Conservation (phyloP, 1,140 invertebrate species). For the Monochamus saltuarius region DNA sequence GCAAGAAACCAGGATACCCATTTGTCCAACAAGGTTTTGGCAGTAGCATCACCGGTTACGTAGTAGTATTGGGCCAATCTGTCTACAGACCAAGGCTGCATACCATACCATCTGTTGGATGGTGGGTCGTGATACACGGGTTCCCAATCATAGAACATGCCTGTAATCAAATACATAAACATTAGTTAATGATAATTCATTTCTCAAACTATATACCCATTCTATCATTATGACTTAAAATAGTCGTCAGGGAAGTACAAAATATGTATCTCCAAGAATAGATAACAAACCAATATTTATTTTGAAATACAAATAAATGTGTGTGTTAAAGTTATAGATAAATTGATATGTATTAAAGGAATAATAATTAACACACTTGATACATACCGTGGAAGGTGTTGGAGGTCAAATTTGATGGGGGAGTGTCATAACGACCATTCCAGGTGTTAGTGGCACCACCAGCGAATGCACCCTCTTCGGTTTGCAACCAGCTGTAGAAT, state of each 20-base stretch:
- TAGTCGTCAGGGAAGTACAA: too few species aligned
- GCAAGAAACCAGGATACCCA: slow-evolving; percentile 2
- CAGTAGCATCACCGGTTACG: not conserved
- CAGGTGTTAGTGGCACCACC: slow-evolving; percentile 33
- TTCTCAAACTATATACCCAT: too few species aligned
- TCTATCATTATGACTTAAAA: too few species aligned
- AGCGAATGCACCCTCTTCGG: slow-evolving; percentile 27
- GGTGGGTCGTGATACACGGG: slow-evolving; percentile 20
- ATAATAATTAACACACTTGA: not conserved
- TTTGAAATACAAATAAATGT: too few species aligned
- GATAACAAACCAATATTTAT: too few species aligned
- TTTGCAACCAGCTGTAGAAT: slow-evolving; percentile 30
- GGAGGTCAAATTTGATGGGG: slow-evolving; percentile 18
- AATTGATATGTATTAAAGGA: too few species aligned
- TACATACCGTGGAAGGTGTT: slow-evolving; percentile 35
- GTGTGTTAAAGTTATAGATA: too few species aligned
- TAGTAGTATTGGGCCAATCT: slow-evolving; percentile 30
- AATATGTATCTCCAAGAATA: too few species aligned
- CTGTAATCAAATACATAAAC: too few species aligned
- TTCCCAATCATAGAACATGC: slow-evolving; percentile 22
- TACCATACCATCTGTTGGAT: slow-evolving; percentile 21
- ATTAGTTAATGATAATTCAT: too few species aligned
- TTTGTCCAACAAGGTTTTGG: slow-evolving; percentile 11
- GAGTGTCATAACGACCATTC: slow-evolving; percentile 28
- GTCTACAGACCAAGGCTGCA: slow-evolving; percentile 27